phyloP scores from a whole-genome alignment of 37 sponge, comb jelly and placozoan genomes.

The Ianthella basta region DNA sequence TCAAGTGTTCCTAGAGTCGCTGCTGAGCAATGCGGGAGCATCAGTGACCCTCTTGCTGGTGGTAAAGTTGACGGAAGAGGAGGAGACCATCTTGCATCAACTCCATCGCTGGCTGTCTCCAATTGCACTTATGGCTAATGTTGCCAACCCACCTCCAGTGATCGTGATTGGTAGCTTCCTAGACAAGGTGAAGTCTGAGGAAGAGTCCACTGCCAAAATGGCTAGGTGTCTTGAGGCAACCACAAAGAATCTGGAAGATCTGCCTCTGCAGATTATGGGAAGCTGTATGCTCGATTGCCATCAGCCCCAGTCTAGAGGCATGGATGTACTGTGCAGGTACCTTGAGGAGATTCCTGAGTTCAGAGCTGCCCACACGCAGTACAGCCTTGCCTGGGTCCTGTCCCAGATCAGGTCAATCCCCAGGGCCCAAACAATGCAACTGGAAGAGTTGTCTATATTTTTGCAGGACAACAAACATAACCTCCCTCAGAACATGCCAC shows the following conservation, averaged over 20 bases:
- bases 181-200: neutral
- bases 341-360: neutral
- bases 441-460: neutral
- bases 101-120: constrained; percentile 9
- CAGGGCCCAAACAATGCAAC: neutral
- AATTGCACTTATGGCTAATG: neutral
- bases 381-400: neutral
- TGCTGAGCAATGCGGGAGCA: neutral
- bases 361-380: neutral
- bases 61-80: constrained; percentile 12
- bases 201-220: neutral
- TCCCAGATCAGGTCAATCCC: neutral
- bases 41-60: neutral
- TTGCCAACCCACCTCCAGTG: neutral
- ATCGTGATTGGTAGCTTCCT: neutral
- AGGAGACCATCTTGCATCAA: neutral
- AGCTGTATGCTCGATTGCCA: neutral
- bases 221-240: neutral
- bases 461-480: neutral
- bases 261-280: neutral
- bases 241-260: neutral
- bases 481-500: neutral
- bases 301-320: neutral
- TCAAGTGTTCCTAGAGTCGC: neutral
- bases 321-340: neutral